Evolutionary conservation across 1,140 invertebrate genomes (phyloP), one percentile per base, ranked within the genome.

Genomic region (Plectus sambesii): DNA sequence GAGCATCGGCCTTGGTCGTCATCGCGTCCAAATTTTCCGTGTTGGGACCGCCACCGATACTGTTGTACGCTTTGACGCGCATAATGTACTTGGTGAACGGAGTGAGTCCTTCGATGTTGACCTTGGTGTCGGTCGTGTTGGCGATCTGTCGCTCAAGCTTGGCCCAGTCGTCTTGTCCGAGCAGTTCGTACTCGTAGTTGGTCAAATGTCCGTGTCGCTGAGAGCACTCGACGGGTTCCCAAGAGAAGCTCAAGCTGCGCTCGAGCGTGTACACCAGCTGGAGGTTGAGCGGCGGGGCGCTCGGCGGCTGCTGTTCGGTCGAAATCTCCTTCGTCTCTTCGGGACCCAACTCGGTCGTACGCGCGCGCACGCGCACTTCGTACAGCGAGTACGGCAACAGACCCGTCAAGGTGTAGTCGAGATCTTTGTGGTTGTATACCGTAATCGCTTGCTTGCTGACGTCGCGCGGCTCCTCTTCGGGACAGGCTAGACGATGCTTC

Each of bases 11-110:
- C 40, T 69, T 69, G 3, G 67, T 61, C 12, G 66, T 67, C 66
- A 69, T 69, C 5, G 68, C 66, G 43, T 65, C 64, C 33, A 67
- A 51, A 51, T 67, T 68, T 40, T 69, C 66, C 3, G 64, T 69
- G 49, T 63, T 63, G 27, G 64, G 64, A 44, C 64, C 64, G 17
- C 66, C 64, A 17, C 64, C 62, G 9, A 67, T 60, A 5, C 46
- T 59, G 51, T 65, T 65, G 53, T 65, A 65, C 19, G 62, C 62
- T 27, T 62, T 62, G 29, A 62, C 60, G 47, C 60, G 26, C 39
- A 65, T 51, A n/a, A 62, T 47, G 35, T 62, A 62, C 47, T 60
- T 66, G 9, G 64, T 67, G 53, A 48, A 69, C 12, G 64, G 64
- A n/a, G 64, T 67, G 23, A 67, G 49, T 22, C 66, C 66, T 42